phyloP scores from a whole-genome alignment of 1,140 invertebrate genomes.

The Pseudomyrmex dendroicus region DNA sequence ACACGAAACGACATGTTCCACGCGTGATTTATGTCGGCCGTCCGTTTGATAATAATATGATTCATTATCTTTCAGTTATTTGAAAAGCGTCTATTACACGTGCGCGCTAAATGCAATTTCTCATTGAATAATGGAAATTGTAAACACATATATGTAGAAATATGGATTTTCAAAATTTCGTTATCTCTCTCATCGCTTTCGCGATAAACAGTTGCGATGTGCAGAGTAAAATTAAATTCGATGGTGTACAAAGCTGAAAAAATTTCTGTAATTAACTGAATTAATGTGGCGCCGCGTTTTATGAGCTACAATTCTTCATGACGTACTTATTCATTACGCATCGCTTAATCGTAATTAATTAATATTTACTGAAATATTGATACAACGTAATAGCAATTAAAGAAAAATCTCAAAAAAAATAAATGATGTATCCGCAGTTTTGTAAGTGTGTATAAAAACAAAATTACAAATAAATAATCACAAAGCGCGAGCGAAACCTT shows the following conservation, averaged over 20 bases:
- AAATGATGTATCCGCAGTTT: not conserved
- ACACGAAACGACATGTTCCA: constrained; percentile 44
- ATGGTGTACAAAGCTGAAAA: constrained; percentile 1
- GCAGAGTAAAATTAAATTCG: not conserved
- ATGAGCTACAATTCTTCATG: constrained; percentile 2
- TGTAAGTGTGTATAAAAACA: not conserved
- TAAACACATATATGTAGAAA: constrained; percentile 23
- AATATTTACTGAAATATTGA: not conserved
- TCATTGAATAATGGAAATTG: constrained; percentile 44
- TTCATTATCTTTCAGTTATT: constrained; percentile 57
- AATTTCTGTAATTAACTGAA: constrained; percentile 23
- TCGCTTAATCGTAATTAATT: constrained; percentile 1
- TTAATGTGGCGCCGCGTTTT: constrained; percentile 29
- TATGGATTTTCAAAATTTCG: constrained; percentile 44
- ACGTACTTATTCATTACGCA: not conserved
- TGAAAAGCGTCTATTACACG: constrained; percentile 45
- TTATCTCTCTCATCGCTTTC: not conserved
- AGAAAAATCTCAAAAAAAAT: not conserved
- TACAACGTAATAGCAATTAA: not conserved
- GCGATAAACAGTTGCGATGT: constrained; percentile 1
- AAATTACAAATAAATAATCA: not conserved
- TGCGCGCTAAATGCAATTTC: constrained; percentile 36
- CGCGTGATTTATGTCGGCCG: constrained; percentile 62
- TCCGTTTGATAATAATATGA: constrained; percentile 62
- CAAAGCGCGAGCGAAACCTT: not conserved